These are phyloP conservation scores for Eupsittula cactorum DNA, from an alignment of 2,113 vertebrate species.

Conservation along the genomic window DNA sequence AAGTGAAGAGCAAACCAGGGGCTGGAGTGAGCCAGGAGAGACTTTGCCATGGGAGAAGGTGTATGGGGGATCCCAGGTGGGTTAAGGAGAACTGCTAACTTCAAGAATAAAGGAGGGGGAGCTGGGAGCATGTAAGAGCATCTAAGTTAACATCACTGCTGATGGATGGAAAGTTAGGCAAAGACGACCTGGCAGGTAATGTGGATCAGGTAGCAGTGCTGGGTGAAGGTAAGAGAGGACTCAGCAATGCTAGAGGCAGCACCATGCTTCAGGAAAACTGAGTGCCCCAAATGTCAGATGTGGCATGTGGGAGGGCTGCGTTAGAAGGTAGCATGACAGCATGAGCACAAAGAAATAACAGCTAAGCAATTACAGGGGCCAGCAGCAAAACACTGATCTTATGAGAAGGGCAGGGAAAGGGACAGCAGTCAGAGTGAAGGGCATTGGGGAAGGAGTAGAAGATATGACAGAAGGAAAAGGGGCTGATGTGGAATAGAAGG, in stretches of 20 bases:
- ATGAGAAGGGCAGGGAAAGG: not conserved
- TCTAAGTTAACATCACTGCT: not conserved
- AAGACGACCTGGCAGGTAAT: not conserved
- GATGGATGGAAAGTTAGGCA: not conserved
- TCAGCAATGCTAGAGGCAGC: not conserved
- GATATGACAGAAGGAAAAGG: not conserved
- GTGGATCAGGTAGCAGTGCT: not conserved
- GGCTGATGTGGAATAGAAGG: not conserved
- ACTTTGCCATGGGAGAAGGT: not conserved
- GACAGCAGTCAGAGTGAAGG: not conserved
- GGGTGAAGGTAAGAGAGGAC: not conserved
- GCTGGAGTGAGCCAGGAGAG: not conserved
- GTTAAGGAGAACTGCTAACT: not conserved
- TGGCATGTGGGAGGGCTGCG: not conserved
- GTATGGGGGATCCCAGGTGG: accelerated
- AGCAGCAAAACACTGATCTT: not conserved
- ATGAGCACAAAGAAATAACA: not conserved
- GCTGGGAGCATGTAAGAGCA: not conserved
- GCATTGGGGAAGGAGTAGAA: not conserved
- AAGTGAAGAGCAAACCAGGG: not conserved
- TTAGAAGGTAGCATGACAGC: not conserved
- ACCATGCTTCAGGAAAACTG: not conserved
- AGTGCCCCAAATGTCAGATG: not conserved
- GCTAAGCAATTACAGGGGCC: not conserved
- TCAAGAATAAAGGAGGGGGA: not conserved